phyloP scores from a whole-genome alignment of 2,888 invertebrate genomes.

The Nemotelus pantherinus region DNA sequence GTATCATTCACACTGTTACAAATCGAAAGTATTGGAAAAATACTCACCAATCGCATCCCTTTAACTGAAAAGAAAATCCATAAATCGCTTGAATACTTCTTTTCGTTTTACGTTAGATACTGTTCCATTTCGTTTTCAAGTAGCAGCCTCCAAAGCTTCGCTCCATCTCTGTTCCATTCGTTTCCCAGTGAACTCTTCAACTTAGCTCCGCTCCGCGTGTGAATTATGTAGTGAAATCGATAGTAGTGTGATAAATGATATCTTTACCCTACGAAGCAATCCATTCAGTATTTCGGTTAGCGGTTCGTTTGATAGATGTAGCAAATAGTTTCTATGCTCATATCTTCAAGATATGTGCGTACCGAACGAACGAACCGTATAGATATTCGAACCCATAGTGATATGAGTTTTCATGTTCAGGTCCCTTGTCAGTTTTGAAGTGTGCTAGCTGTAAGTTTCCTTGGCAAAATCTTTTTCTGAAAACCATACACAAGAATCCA shows the following conservation, averaged over 20 bases:
- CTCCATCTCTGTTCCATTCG: not conserved
- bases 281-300: constrained; percentile 9
- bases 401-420: too few species aligned
- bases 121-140: too few species aligned
- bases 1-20: not conserved
- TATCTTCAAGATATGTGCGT: too few species aligned
- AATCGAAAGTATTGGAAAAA: not conserved
- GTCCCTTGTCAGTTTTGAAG: too few species aligned
- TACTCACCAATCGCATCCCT: not conserved
- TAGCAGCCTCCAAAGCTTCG: not conserved
- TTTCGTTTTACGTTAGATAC: not conserved
- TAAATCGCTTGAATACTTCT: constrained; percentile 28
- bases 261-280: not conserved
- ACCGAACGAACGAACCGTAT: too few species aligned
- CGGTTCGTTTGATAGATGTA: not conserved
- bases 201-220: not conserved
- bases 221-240: constrained; percentile 43
- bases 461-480: too few species aligned
- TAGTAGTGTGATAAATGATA: constrained; percentile 42
- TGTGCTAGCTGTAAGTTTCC: too few species aligned
- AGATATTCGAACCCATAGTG: too few species aligned
- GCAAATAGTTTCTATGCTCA: not conserved
- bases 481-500: too few species aligned
- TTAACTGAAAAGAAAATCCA: not conserved
- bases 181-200: not conserved